Evolutionary conservation across 2,797 vertebrate genomes (phyloP).

Genomic region (Hephaestus fuliginosus): DNA sequence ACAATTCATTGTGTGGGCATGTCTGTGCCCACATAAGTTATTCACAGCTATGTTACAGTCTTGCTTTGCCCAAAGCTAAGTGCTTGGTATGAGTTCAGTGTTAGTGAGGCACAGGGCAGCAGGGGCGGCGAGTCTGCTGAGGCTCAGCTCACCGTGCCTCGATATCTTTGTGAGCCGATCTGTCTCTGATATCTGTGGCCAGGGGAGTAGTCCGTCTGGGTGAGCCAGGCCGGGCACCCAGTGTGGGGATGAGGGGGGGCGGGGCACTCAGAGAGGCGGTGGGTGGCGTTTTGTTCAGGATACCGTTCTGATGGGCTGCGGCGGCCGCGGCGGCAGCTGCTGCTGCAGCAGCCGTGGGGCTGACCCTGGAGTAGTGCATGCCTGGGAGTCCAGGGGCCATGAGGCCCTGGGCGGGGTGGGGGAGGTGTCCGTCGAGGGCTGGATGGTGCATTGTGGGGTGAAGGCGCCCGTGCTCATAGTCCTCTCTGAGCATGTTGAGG

Average conservation of each 20-base stretch:
- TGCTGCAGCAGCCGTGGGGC: conserved; percentile 85
- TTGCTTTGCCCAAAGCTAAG: conserved; percentile 80
- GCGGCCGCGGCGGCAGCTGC: conserved; percentile 73
- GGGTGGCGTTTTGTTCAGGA: conserved; percentile 95
- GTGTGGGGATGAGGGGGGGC: conserved; percentile 94
- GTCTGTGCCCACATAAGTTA: conserved; percentile 75
- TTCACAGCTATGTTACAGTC: conserved; percentile 87
- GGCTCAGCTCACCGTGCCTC: conserved; percentile 91
- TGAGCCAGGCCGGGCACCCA: conserved; percentile 91
- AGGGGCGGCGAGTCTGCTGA: conserved; percentile 35
- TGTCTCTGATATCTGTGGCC: conserved; percentile 93
- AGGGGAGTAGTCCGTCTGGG: conserved; percentile 97
- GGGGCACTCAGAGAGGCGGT: conserved; percentile 96
- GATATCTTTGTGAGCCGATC: conserved; percentile 96
- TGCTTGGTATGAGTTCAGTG: conserved; percentile 83
- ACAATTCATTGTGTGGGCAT: conserved; percentile 54
- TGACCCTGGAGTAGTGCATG: conserved; percentile 97
- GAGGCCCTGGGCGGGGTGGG: conserved; percentile 86
- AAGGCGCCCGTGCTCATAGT: conserved; percentile 92
- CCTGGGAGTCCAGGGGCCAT: conserved; percentile 93
- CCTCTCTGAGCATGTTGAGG: conserved; percentile 94
- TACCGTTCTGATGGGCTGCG: conserved; percentile 91
- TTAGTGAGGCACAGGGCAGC: conserved; percentile 70
- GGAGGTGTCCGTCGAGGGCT: conserved; percentile 91
- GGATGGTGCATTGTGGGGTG: conserved; percentile 81